Evolutionary conservation across 2,113 vertebrate species (phyloP), one percentile per base, ranked within the genome.

Genomic region (Pluvialis apricaria): DNA sequence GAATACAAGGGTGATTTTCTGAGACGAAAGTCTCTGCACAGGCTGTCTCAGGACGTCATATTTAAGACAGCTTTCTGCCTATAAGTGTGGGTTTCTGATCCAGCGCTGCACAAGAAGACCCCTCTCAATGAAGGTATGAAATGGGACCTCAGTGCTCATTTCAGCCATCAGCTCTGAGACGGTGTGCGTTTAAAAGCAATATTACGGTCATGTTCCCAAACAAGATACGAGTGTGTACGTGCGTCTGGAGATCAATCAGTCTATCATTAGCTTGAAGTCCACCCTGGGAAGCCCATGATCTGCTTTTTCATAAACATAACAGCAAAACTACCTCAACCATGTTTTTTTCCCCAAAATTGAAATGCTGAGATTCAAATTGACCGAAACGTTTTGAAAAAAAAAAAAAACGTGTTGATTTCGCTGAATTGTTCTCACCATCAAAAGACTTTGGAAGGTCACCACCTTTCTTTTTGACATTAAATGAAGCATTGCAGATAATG

Each of bases 361-460:
- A 55, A 38, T 0, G 4, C 4, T 3, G 70, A 44, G 51, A 51
- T 66, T 61, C 58, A 49, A 88, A 70, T 4, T 4, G 60, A 55
- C 38, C 13, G 0, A 70, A 88, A 42, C 3, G 1, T 49, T 76
- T 61, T 8, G 25, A 68, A 92, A 88, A 95, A 55, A 72, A 55
- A 72, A 88, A 86, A 96, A 52, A 4, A 29, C 5, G 5, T 11
- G 40, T 92, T 52, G 79, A 61, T 96, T 82, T 94, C 8, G 3
- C 82, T 38, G 76, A 90, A 90, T 90, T 95, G 95, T 96, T 96
- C 76, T 94, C 22, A 0, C 72, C 90, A 83, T 93, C 94, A 94
- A 96, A 96, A 94, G 88, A 24, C 88, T 78, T 93, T 44, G 31
- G 76, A 88, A 93, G 92, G 96, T 73, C 96, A 14, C 88, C 96